Evolutionary conservation across 2,797 vertebrate genomes (phyloP).

Genomic region (Lithobates pipiens): DNA sequence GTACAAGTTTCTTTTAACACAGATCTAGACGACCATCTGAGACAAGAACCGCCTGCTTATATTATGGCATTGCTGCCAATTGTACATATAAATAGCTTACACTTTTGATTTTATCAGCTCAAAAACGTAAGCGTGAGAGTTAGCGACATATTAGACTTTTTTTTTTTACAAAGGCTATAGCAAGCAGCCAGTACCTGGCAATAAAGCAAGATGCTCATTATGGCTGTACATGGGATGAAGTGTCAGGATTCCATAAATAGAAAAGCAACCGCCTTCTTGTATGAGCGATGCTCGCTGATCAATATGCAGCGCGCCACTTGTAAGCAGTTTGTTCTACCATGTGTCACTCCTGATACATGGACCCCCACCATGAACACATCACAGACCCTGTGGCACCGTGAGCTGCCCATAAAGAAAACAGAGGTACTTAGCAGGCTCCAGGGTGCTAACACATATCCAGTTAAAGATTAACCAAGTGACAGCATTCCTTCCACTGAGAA

Average conservation of each 20-base stretch:
- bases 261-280: slow-evolving; percentile 30
- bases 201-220: neutral
- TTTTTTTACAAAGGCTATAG: neutral
- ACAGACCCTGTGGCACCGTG: slow-evolving; percentile 74
- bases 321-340: slow-evolving; percentile 63
- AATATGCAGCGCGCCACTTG: slow-evolving; percentile 64
- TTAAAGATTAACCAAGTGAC: slow-evolving; percentile 69
- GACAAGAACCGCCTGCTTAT: no score
- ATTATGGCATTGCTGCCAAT: no score
- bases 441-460: slow-evolving; percentile 66
- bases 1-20: no score
- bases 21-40: no score
- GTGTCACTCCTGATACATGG: slow-evolving; percentile 65
- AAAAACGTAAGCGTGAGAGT: neutral
- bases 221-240: slow-evolving; percentile 30
- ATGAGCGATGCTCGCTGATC: slow-evolving; percentile 62
- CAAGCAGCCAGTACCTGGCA: slow-evolving; percentile 9
- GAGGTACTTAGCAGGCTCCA: slow-evolving; percentile 72
- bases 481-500: slow-evolving; percentile 68
- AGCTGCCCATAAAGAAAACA: slow-evolving; percentile 71
- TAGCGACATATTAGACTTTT: neutral
- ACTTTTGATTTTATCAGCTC: neutral
- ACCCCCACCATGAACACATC: slow-evolving; percentile 53
- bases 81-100: neutral
- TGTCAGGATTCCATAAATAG: slow-evolving; percentile 44